A percentile compares a stretch with the other conserved stretches of the same genome.
phyloP scores from a whole-genome alignment of 1,140 invertebrate genomes.

The Drosophila sulfurigaster region DNA sequence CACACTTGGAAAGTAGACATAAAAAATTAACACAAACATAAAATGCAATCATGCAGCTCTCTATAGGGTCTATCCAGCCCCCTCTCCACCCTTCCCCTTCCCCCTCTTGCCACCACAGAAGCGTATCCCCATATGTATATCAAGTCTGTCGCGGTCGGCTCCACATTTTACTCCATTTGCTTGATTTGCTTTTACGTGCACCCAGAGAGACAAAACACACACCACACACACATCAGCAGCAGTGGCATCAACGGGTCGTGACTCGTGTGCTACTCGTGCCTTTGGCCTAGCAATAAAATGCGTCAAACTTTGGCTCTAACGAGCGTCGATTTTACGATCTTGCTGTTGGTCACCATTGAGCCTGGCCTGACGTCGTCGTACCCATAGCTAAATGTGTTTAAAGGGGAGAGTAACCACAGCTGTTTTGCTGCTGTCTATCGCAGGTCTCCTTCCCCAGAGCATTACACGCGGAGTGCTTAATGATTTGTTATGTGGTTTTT shows the following conservation, averaged over 20 bases:
- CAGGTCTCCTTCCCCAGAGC: conserved; percentile 28
- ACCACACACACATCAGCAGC: neutral
- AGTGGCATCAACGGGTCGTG: neutral
- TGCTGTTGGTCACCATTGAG: conserved; percentile 46
- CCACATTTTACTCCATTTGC: conserved; percentile 66
- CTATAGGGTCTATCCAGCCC: conserved; percentile 16
- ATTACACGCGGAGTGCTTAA: conserved; percentile 47
- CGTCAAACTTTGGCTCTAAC: conserved; percentile 77
- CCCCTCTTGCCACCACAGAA: neutral
- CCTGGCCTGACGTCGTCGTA: neutral
- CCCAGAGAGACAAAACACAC: conserved; percentile 42
- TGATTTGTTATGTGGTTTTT: conserved; percentile 66
- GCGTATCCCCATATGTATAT: neutral
- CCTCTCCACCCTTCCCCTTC: neutral
- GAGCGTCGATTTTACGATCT: conserved; percentile 74
- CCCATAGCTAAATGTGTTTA: neutral
- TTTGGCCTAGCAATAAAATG: conserved; percentile 67
- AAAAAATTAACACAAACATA: conserved; percentile 82
- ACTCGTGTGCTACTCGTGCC: conserved; percentile 22
- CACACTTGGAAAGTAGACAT: conserved; percentile 72
- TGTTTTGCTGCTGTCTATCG: conserved; percentile 36
- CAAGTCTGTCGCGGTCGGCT: conserved; percentile 24
- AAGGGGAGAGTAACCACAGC: conserved; percentile 23
- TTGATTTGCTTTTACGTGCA: conserved; percentile 80
- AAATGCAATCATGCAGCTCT: conserved; percentile 81